These are phyloP conservation scores for Emydocephalus ijimae DNA, from an alignment of 2,113 vertebrate species.

Conservation along the genomic window DNA sequence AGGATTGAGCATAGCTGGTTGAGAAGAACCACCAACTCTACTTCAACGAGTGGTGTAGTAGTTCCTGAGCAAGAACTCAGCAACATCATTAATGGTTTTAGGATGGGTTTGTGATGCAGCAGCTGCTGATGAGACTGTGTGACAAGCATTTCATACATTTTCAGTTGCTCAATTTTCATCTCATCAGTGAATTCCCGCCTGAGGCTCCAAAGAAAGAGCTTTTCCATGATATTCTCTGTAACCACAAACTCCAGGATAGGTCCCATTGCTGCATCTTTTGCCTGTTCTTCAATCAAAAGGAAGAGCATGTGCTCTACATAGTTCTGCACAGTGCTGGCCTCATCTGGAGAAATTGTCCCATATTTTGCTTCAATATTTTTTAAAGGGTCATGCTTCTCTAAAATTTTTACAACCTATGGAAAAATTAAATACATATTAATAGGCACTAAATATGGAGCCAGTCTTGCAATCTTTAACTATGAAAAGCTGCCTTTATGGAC, in stretches of 20 bases:
- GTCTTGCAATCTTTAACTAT: neutral
- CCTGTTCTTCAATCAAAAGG: constrained; percentile 88
- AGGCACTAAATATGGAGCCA: neutral
- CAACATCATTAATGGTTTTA: constrained; percentile 95
- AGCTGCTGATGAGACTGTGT: constrained; percentile 90
- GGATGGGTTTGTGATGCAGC: constrained; percentile 92
- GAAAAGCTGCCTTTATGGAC: neutral
- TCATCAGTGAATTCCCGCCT: constrained; percentile 91
- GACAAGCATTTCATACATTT: constrained; percentile 95
- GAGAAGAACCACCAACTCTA: constrained; percentile 86
- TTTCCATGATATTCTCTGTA: constrained; percentile 97
- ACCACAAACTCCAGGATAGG: constrained; percentile 97
- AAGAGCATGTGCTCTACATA: constrained; percentile 98
- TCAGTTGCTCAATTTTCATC: constrained; percentile 94
- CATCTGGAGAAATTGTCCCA: constrained; percentile 82
- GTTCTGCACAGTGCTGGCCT: constrained; percentile 94
- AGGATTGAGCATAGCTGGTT: constrained; percentile 92
- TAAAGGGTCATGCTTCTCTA: constrained; percentile 94
- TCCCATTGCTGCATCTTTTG: constrained; percentile 90
- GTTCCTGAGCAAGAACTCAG: constrained; percentile 89
- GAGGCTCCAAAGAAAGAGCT: constrained; percentile 96
- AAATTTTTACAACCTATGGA: constrained; percentile 90
- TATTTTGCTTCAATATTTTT: constrained; percentile 78
- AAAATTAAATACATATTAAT: constrained; percentile 36
- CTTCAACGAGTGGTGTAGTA: constrained; percentile 78